Evolutionary conservation across 2,797 vertebrate species (phyloP).

Genomic region (Sparus aurata): DNA sequence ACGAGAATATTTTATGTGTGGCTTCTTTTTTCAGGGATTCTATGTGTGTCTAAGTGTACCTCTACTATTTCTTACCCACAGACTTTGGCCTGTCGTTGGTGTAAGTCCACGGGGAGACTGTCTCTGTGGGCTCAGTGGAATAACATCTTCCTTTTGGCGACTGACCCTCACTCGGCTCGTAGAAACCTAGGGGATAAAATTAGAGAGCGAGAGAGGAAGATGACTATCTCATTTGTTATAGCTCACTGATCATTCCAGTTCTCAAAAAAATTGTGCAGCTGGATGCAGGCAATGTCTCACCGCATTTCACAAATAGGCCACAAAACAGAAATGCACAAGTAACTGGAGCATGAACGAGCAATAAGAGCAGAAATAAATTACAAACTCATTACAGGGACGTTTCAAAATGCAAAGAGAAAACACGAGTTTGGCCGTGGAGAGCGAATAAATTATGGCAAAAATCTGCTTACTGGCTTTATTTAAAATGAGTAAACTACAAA

Average conservation of each 20-base stretch:
- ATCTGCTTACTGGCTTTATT: neutral
- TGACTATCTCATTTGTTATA: constrained; percentile 16
- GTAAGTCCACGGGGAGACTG: constrained; percentile 55
- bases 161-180: constrained; percentile 80
- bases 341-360: constrained; percentile 53
- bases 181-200: constrained; percentile 75
- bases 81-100: constrained; percentile 79
- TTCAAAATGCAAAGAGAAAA: constrained; percentile 25
- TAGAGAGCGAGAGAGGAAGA: neutral
- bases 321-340: constrained; percentile 34
- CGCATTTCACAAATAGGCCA: constrained; percentile 33
- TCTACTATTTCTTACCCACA: constrained; percentile 75
- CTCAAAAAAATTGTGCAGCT: constrained; percentile 28
- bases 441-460: neutral
- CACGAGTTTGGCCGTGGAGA: neutral
- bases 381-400: constrained; percentile 7
- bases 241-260: constrained; percentile 13
- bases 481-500: constrained; percentile 7
- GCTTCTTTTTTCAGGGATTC: neutral
- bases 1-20: neutral
- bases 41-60: neutral
- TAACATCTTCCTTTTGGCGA: constrained; percentile 76
- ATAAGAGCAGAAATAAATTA: constrained; percentile 28
- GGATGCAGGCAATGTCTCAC: constrained; percentile 3
- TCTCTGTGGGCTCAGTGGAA: constrained; percentile 68